Base-by-base conservation (phyloP, 92 coral and sea anemone species). In the Porites evermanni region DNA sequence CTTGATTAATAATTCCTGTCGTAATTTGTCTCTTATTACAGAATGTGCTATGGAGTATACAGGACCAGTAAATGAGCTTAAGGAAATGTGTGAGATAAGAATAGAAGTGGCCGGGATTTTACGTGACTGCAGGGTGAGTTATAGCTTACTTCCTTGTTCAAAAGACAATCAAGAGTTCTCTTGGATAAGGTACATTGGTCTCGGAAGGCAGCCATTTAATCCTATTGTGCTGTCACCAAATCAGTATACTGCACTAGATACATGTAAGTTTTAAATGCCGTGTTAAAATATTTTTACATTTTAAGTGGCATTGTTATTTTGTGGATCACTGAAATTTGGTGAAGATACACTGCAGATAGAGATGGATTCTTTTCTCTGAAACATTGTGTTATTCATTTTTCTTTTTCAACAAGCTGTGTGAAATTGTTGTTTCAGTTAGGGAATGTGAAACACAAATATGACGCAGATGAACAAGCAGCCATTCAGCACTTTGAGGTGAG, bases 41-140 rank as follows among this genome's bases (percentile, higher is more conserved):
- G 98, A 94, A 78, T 77, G 74, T 75, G 99, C 99, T 73, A 79
- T 85, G 78, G 99, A 97, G 85, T 97, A 97, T 64, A 90, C 90
- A 77, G 96, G 93, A 77, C 99, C 99, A 20, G 89, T 97, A 47
- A 91, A 77, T 72, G 96, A 97, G 78, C 92, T 97, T 13, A 91
- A 95, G 80, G 96, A 97, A 70, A 97, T 97, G 99, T 95, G 98
- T 69, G 91, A 95, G 58, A 94, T 97, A 70, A 94, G 99, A 44
- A 90, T 91, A 77, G 99, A 97, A 91, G 99, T 97, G 51, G 98
- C 99, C 76, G 99, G 95, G 53, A 97, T 97, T 85, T 87, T 97
- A 66, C 89, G 91, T 75, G 89, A 95, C 64, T 97, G 99, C 75
- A 91, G 96, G 91, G 99, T 97, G 69, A 88, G 98, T 67, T 74